Evolutionary conservation across 2,888 invertebrate genomes (phyloP).

Genomic region (Agrochola lota): DNA sequence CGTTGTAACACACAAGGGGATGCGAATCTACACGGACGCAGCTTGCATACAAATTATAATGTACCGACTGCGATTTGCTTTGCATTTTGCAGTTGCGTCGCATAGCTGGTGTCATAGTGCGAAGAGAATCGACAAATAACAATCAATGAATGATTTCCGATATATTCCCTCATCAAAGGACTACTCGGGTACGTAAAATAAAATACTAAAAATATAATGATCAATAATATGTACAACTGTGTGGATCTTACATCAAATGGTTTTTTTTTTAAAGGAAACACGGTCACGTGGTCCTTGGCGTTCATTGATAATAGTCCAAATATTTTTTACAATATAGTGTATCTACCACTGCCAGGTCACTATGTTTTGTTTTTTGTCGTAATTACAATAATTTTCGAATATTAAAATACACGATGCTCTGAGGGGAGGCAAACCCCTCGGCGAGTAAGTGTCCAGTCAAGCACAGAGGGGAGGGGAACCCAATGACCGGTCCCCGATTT

Average conservation of each 20-base stretch:
- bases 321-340: too few relatives aligned
- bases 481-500: too few relatives aligned
- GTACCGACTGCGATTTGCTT: background rate
- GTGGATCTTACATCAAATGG: background rate
- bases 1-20: background rate
- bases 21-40: background rate
- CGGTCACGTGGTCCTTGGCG: background rate
- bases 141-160: background rate
- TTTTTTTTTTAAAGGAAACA: background rate
- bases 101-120: too few relatives aligned
- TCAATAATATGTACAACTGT: background rate
- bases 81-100: background rate
- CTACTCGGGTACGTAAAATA: background rate
- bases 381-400: too few relatives aligned
- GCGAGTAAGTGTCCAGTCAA: too few relatives aligned
- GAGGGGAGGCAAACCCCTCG: too few relatives aligned
- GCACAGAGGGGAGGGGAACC: too few relatives aligned
- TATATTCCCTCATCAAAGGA: background rate
- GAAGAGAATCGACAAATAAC: background rate
- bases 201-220: background rate
- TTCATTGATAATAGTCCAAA: background rate
- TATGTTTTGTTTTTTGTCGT: too few relatives aligned
- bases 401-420: too few relatives aligned
- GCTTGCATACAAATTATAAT: slow-evolving; percentile 8
- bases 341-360: too few relatives aligned